A percentile compares a stretch with the other conserved stretches of the same genome.
Evolutionary conservation across 2,888 invertebrate genomes (phyloP).

Genomic region (Rhodophaea formosa): DNA sequence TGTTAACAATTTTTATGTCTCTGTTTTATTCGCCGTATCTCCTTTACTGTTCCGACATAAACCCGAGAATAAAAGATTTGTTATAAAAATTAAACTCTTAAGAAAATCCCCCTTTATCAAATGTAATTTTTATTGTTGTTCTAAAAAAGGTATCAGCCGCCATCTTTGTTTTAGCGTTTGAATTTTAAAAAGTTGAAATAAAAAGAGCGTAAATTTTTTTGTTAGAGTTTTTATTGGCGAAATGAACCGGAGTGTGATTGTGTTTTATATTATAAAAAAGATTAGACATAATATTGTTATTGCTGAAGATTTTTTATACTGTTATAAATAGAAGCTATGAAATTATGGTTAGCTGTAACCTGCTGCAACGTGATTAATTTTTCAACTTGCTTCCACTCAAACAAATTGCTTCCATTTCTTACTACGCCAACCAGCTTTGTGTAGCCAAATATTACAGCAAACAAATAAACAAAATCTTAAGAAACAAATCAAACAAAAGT

Average conservation of each 20-base stretch:
- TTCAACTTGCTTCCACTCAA: too few species aligned
- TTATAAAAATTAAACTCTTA: constrained; percentile 76
- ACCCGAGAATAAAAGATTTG: constrained; percentile 69
- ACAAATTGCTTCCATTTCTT: too few species aligned
- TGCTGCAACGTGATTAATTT: too few species aligned
- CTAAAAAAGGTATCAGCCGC: constrained; percentile 52
- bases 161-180: constrained; percentile 63
- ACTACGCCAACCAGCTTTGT: too few species aligned
- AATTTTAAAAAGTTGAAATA: constrained; percentile 61
- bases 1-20: constrained; percentile 61
- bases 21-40: constrained; percentile 59
- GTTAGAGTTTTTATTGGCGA: constrained; percentile 42
- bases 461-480: too few species aligned
- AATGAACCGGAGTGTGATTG: constrained; percentile 31
- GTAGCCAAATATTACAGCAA: too few species aligned
- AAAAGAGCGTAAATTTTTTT: constrained; percentile 48
- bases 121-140: constrained; percentile 71
- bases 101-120: constrained; percentile 61
- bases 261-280: constrained; percentile 10
- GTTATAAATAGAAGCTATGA: not conserved
- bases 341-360: too few species aligned
- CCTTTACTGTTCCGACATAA: constrained; percentile 66
- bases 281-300: constrained; percentile 15
- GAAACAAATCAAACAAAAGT: too few species aligned
- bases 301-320: constrained; percentile 17